These are phyloP conservation scores for Cheilosia vernalis DNA, from an alignment of 2,888 invertebrate genomes.

Conservation along the genomic window DNA sequence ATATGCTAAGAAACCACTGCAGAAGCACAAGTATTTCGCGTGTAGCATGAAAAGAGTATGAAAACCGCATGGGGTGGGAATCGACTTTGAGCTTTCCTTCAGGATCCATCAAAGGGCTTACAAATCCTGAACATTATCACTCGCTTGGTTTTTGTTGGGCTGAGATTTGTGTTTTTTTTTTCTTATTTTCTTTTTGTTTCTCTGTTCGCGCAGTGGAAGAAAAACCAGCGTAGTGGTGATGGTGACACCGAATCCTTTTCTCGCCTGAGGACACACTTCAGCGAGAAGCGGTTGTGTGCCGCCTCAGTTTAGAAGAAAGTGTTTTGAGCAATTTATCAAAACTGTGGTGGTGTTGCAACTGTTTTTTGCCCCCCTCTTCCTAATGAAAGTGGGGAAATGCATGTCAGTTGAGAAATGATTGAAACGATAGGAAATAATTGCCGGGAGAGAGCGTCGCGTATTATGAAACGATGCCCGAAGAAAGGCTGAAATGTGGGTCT, in stretches of 20 bases:
- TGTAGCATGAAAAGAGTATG: conserved; percentile 67
- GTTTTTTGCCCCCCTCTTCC: neutral
- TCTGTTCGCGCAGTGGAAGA: neutral
- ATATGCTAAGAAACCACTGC: conserved; percentile 57
- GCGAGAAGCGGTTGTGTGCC: conserved; percentile 17
- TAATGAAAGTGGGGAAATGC: conserved; percentile 43
- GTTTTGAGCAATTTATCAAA: conserved; percentile 63
- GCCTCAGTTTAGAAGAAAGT: conserved; percentile 51
- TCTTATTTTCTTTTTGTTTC: conserved; percentile 1
- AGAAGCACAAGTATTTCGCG: conserved; percentile 61
- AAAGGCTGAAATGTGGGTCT: neutral
- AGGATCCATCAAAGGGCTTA: conserved; percentile 58
- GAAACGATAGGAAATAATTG: conserved; percentile 47
- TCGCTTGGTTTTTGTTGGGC: conserved; percentile 12
- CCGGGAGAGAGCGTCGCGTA: neutral
- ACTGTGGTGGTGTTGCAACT: conserved; percentile 38
- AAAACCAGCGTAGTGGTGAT: neutral
- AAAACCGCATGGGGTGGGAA: conserved; percentile 59
- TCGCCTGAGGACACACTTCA: conserved; percentile 60
- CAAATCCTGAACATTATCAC: conserved; percentile 54
- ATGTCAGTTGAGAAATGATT: conserved; percentile 45
- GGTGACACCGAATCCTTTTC: conserved; percentile 64
- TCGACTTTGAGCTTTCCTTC: conserved; percentile 57
- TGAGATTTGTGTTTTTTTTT: neutral
- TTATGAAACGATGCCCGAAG: conserved; percentile 4